Percentiles rank a stretch among this genome's conserved stretches.
phyloP scores from a whole-genome alignment of 2,888 invertebrate species.

The Parochlus steinenii region DNA sequence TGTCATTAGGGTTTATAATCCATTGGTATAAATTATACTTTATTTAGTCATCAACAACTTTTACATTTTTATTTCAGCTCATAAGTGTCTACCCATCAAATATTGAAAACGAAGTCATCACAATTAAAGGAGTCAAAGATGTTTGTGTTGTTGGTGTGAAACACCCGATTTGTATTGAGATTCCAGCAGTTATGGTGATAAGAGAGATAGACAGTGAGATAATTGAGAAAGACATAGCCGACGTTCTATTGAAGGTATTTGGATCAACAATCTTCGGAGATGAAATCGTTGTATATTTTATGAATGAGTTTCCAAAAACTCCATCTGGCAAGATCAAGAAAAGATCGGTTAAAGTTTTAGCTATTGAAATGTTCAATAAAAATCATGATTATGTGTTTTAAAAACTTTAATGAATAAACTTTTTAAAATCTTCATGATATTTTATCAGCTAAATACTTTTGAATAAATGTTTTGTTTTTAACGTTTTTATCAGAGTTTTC shows the following conservation, averaged over 20 bases:
- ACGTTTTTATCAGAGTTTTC: no score
- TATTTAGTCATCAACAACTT: background rate
- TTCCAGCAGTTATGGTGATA: conserved; percentile 4
- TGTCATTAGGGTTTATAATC: conserved; percentile 6
- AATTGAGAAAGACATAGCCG: conserved; percentile 8
- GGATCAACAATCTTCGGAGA: conserved; percentile 3
- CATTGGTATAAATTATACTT: conserved; percentile 6
- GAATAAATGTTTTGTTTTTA: no score
- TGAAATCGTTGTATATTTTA: conserved; percentile 9
- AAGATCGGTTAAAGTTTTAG: conserved; percentile 1
- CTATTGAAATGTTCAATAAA: background rate
- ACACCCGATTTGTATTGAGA: background rate
- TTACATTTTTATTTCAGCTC: background rate
- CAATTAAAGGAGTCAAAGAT: conserved; percentile 7
- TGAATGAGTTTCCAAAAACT: conserved; percentile 3
- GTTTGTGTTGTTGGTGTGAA: conserved; percentile 8
- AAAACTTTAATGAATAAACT: background rate
- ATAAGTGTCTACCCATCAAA: conserved; percentile 8
- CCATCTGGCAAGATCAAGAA: conserved; percentile 8
- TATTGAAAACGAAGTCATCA: conserved; percentile 7
- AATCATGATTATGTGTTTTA: background rate
- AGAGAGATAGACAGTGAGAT: background rate
- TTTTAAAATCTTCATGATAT: no score
- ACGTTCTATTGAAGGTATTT: conserved; percentile 2
- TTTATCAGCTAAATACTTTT: no score